A percentile compares a stretch with the other conserved stretches of the same genome.
Evolutionary conservation across 2,888 invertebrate species (phyloP).

Genomic region (Temnothorax ravouxi): DNA sequence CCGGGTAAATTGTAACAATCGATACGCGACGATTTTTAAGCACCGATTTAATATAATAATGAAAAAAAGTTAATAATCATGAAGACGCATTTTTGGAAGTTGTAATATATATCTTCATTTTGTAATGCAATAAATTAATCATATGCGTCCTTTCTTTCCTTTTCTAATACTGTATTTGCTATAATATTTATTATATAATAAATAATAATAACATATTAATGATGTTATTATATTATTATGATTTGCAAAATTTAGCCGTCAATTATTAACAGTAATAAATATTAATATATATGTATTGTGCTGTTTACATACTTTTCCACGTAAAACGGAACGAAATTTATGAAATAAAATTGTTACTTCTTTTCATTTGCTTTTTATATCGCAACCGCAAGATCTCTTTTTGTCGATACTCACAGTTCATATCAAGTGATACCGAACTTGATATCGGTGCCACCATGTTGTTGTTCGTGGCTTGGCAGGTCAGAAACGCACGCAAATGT

Average conservation of each 20-base stretch:
- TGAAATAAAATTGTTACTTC: not conserved
- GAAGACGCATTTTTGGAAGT: not conserved
- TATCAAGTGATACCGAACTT: slow-evolving; percentile 90
- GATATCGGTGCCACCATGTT: slow-evolving; percentile 90
- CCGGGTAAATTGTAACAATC: not conserved
- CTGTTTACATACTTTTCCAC: not conserved
- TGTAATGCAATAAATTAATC: not conserved
- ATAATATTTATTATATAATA: not conserved
- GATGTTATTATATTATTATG: not conserved
- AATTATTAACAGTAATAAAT: not conserved
- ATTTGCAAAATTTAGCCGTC: not conserved
- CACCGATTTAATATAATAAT: not conserved
- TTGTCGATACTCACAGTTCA: slow-evolving; percentile 90
- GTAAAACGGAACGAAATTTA: not conserved
- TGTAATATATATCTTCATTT: not conserved
- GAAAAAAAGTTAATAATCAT: slow-evolving; percentile 22
- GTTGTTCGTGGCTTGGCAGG: slow-evolving; percentile 92
- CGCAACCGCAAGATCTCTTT: not conserved
- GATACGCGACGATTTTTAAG: not conserved
- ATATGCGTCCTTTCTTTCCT: too few species aligned
- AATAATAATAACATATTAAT: not conserved
- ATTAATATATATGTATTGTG: not conserved
- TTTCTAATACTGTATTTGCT: not conserved
- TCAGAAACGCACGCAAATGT: slow-evolving; percentile 90
- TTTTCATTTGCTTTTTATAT: not conserved